A percentile compares a stretch with the other conserved stretches of the same genome.
Evolutionary conservation across 2,113 vertebrate genomes (phyloP).

Genomic region (Butorides virescens): DNA sequence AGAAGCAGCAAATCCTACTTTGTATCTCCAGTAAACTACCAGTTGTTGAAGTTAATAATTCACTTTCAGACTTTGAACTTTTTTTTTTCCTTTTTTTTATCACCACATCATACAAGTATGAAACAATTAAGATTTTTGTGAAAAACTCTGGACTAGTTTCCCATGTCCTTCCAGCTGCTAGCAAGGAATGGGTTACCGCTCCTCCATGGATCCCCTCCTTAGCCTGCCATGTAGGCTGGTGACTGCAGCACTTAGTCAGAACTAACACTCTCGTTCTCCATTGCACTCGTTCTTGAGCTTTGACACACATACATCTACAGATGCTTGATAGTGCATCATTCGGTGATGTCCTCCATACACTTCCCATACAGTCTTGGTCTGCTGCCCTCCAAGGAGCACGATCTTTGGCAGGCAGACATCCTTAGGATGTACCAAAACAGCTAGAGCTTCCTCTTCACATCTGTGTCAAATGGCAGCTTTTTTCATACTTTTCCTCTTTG

Average conservation of each 20-base stretch:
- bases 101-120: neutral
- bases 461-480: neutral
- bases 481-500: neutral
- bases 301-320: neutral
- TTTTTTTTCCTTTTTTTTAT: neutral
- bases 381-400: neutral
- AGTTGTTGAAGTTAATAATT: neutral
- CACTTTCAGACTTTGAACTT: neutral
- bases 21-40: neutral
- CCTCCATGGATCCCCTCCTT: neutral
- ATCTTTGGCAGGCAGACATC: slow-evolving; percentile 15
- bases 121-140: neutral
- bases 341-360: neutral
- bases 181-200: neutral
- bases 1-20: neutral
- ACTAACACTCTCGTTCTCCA: neutral
- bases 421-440: slow-evolving; percentile 5
- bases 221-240: neutral
- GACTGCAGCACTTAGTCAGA: neutral
- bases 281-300: neutral
- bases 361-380: neutral
- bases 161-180: neutral
- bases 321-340: neutral
- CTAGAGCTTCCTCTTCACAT: neutral
- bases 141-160: neutral